phyloP scores from a whole-genome alignment of 2,113 vertebrate genomes.

The Galeopterus variegatus region DNA sequence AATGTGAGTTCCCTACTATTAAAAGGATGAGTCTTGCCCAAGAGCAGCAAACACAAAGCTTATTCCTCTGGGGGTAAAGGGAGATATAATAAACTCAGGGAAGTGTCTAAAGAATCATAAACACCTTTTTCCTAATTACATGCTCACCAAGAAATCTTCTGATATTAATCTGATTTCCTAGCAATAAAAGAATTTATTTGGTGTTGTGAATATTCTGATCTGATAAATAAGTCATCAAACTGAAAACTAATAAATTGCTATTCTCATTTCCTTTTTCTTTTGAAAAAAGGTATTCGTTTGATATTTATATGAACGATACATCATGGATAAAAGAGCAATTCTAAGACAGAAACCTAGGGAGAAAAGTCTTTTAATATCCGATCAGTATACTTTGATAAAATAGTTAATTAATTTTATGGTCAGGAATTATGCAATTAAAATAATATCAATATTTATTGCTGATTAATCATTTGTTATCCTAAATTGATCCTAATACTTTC shows the following conservation, averaged over 20 bases:
- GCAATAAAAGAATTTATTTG: slow-evolving; percentile 28
- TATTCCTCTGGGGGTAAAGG: background rate
- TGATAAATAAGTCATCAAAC: slow-evolving; percentile 2
- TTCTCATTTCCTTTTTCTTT: slow-evolving; percentile 31
- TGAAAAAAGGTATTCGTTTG: background rate
- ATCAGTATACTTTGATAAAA: background rate
- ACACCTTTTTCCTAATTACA: background rate
- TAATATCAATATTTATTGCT: background rate
- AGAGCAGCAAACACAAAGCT: background rate
- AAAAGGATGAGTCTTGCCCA: background rate
- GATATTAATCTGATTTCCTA: slow-evolving; percentile 1
- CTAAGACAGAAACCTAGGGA: background rate
- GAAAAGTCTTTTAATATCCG: background rate
- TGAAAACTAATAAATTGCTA: slow-evolving; percentile 35
- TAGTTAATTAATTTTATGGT: slow-evolving; percentile 2
- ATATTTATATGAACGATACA: background rate
- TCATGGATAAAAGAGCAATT: slow-evolving; percentile 1
- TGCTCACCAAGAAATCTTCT: slow-evolving; percentile 12
- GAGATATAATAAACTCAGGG: background rate
- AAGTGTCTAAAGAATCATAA: background rate
- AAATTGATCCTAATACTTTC: slow-evolving; percentile 28
- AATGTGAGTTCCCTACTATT: background rate
- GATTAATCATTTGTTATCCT: background rate
- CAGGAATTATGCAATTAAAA: slow-evolving; percentile 21
- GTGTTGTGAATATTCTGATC: background rate